These are phyloP conservation scores for Sminthurinus signatus DNA, from an alignment of 1,140 invertebrate species.

Conservation along the genomic window DNA sequence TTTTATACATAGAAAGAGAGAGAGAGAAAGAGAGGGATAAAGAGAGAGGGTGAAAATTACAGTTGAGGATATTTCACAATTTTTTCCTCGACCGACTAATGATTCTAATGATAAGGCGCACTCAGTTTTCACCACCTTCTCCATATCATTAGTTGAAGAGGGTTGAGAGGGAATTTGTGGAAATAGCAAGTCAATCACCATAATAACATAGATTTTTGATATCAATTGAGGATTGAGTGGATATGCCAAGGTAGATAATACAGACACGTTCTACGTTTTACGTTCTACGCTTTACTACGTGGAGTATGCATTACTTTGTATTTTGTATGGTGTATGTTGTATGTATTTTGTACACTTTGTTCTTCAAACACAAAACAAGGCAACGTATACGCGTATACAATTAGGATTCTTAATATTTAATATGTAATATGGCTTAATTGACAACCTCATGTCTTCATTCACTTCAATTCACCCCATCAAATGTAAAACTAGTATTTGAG, in stretches of 20 bases:
- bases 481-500: background rate
- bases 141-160: background rate
- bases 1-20: too few relatives aligned
- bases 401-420: too few relatives aligned
- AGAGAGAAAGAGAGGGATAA: too few relatives aligned
- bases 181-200: background rate
- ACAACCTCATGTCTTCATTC: slow-evolving; percentile 15
- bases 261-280: background rate
- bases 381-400: background rate
- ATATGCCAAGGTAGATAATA: too few relatives aligned
- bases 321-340: too few relatives aligned
- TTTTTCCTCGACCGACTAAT: slow-evolving; percentile 5
- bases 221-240: slow-evolving; percentile 1
- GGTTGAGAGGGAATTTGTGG: background rate
- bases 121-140: too few relatives aligned
- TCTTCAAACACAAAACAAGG: slow-evolving; percentile 1
- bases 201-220: slow-evolving; percentile 3
- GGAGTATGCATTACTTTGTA: too few relatives aligned
- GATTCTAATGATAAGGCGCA: slow-evolving; percentile 12
- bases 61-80: background rate
- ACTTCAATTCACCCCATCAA: background rate
- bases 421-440: too few relatives aligned
- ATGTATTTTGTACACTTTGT: too few relatives aligned
- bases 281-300: too few relatives aligned
- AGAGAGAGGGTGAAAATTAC: slow-evolving; percentile 11